Percentiles rank a stretch among this genome's conserved stretches.
phyloP scores from a whole-genome alignment of 2,888 invertebrate genomes.

The Cantharis nigra region DNA sequence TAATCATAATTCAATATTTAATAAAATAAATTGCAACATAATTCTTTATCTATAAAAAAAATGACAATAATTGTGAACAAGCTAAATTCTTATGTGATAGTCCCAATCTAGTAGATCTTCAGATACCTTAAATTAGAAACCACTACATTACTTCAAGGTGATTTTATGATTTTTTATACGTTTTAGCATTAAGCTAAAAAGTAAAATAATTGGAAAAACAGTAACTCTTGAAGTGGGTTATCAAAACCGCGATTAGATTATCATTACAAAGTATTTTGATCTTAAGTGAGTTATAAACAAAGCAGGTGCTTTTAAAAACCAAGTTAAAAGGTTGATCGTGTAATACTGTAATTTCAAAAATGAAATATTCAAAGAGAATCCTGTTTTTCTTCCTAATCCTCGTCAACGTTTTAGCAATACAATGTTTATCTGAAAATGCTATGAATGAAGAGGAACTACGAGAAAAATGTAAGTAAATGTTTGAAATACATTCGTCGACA shows the following conservation, averaged over 20 bases:
- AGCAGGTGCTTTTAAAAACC: not conserved
- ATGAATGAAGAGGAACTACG: not conserved
- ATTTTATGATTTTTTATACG: not conserved
- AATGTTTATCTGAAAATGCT: not conserved
- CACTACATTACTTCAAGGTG: not conserved
- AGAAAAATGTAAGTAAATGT: not conserved
- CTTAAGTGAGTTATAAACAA: not conserved
- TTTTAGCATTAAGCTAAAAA: not conserved
- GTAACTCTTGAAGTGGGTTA: not conserved
- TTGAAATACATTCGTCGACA: not conserved
- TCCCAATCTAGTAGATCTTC: not conserved
- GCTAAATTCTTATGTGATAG: not conserved
- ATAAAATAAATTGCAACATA: not conserved
- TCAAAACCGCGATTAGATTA: not conserved
- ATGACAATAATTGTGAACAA: not conserved
- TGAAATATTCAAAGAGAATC: not conserved
- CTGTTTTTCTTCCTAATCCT: not conserved
- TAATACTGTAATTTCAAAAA: not conserved
- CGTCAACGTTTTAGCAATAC: not conserved
- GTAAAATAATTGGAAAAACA: not conserved
- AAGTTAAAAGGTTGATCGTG: not conserved
- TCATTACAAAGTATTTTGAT: not conserved
- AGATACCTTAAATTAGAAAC: not conserved
- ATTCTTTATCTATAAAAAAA: not conserved
- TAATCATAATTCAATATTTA: not conserved